These are phyloP conservation scores for Pithecia hirsuta DNA, from an alignment of 2,797 vertebrate genomes.

Conservation along the genomic window DNA sequence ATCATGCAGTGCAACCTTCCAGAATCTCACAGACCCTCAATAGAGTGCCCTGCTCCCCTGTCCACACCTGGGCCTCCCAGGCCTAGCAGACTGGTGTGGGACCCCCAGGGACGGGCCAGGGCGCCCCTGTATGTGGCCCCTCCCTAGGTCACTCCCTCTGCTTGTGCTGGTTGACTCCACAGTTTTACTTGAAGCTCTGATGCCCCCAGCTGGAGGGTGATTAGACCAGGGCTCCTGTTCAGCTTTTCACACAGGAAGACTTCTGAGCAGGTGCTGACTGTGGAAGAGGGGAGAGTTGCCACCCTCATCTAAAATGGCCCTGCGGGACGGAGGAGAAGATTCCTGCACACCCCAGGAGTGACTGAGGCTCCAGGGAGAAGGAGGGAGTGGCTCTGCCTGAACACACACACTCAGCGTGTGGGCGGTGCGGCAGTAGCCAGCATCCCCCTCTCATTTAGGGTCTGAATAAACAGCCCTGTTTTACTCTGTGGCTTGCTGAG, in stretches of 20 bases:
- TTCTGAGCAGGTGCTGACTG: accelerated
- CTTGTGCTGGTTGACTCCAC: neutral
- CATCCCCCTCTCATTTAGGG: neutral
- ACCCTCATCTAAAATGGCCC: neutral
- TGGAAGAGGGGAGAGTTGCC: neutral
- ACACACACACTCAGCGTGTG: accelerated
- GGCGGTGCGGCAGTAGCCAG: accelerated
- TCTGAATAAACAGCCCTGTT: neutral
- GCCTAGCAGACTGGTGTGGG: neutral
- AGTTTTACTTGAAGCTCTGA: neutral
- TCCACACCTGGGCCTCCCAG: neutral
- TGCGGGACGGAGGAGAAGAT: accelerated
- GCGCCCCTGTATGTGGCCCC: neutral
- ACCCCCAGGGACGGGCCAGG: neutral
- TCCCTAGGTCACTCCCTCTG: neutral
- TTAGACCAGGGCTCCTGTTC: neutral
- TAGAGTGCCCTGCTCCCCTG: accelerated
- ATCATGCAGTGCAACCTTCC: accelerated
- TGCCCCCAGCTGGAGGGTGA: neutral
- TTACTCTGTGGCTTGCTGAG: neutral
- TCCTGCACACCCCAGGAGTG: neutral
- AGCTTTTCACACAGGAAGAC: neutral
- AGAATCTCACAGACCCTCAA: neutral
- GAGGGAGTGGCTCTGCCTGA: neutral
- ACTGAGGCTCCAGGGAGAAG: neutral